Percentiles rank a stretch among this genome's conserved stretches.
Conservation (phyloP, 2,113 vertebrate species). For the Dasypus novemcinctus region DNA sequence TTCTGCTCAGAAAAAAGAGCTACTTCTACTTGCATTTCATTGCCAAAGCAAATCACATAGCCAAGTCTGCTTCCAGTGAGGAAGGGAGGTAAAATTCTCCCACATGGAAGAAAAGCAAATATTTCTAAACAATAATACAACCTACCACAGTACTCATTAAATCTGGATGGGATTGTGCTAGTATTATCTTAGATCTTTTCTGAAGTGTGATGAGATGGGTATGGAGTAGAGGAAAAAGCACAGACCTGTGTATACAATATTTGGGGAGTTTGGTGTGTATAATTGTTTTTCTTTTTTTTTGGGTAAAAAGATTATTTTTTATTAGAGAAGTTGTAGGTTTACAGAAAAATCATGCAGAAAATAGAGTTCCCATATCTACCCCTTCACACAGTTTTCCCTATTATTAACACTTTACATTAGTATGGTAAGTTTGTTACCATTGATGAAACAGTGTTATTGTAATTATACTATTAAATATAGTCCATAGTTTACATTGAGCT, state of each 20-base stretch:
- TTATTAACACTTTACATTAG: too few relatives aligned
- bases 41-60: not conserved
- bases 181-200: not conserved
- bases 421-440: too few relatives aligned
- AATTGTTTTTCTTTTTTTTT: not conserved
- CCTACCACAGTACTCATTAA: not conserved
- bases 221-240: not conserved
- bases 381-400: too few relatives aligned
- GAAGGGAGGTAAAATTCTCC: not conserved
- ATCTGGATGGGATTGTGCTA: not conserved
- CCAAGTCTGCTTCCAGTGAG: not conserved
- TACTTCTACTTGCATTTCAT: not conserved
- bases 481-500: too few relatives aligned
- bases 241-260: not conserved
- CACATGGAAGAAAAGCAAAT: not conserved
- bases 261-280: not conserved
- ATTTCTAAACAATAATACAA: conserved; percentile 30
- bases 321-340: too few relatives aligned
- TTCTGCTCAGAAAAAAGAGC: not conserved
- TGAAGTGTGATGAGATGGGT: not conserved
- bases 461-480: too few relatives aligned
- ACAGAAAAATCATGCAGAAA: too few relatives aligned
- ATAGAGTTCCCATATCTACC: too few relatives aligned
- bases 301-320: too few relatives aligned
- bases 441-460: too few relatives aligned